Base-by-base conservation (phyloP, 2,113 vertebrate species). In the Neodontobutis hainanensis region DNA sequence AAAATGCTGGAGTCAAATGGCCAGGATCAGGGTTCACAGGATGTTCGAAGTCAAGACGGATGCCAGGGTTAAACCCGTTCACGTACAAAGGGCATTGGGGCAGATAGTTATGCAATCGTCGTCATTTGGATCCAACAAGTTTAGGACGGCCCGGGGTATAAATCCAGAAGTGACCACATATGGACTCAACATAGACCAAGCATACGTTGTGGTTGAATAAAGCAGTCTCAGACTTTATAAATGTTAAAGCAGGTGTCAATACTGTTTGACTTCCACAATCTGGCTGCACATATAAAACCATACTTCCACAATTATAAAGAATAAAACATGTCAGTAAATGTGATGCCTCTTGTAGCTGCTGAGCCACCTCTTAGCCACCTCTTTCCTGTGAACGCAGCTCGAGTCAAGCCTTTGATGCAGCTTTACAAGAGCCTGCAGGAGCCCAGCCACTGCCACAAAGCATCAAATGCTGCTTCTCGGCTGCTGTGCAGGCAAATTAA, bases 21-120 rank as follows among this genome's bases (percentile, higher is more conserved):
- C 50, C 0, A 50, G 63, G 76, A 51, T 84, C 81, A 51, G 0
- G 0, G 32, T 58, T 73, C 67, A 75, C 61, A 71, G 67, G 69
- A 56, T 36, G 60, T 44, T 44, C 12, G 56, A 36, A 44, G 44
- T 8, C 19, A 55, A 27, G 55, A 59, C 6, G 53, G 16, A 9
- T 0, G 1, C 38, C 45, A 40, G 58, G 69, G 75, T 70, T 70
- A 62, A 64, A 49, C 36, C 56, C 36, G 11, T 43, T 43, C 48
- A 15, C 42, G 4, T 27, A n/a, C 56, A 1, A 11, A 1, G n/a
- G 6, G 14, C 56, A 58, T 34, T 55, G 56, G 36, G 16, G n/a
- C 56, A 15, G 52, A 55, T n/a, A 35, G 11, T 38, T 36, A 55
- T 36, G 52, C 52, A 36, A 55, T 38, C 11, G 14, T 7, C n/a